Evolutionary conservation across 1,140 invertebrate genomes (phyloP), one percentile per base, ranked within the genome.

Genomic region (Drosophila virilis): DNA sequence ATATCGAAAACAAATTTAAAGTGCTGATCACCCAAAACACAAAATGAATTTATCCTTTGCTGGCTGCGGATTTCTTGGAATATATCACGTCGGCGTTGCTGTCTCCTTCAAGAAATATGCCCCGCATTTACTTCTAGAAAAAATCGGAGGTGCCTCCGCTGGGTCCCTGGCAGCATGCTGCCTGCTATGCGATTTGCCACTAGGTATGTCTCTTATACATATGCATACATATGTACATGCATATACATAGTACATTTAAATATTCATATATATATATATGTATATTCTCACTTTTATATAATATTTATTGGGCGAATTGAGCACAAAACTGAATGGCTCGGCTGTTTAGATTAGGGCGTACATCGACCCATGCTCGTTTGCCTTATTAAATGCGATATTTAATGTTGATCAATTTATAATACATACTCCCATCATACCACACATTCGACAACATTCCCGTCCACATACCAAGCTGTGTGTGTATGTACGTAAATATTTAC

Each of bases 41-140:
- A 82, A 70, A 42, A 92, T 97, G 96, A 98, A 98, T 96, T 94
- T 99, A 89, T 99, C 98, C 55, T 99, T 99, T 92, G 98, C 98
- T 91, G 98, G 98, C 64, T 99, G 98, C 94, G 98, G 98, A 66
- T 99, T 99, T 93, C 94, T 99, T 64, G 98, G 99, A 71, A 98
- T 99, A 91, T 99, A 99, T 93, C 98, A 99, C 93, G 97, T 99
- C 74, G 98, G 99, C 74, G 99, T 99, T 38, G 97, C 98, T 12
- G 97, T 97, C 64, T 99, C 98, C 93, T 96, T 99, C 80, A 96
- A 97, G 80, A 98, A 99, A 93, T 99, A 99, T 94, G 98, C 98
- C 4, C 98, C 98, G 9, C 97, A 99, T 93, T 94, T 99, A 64
- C 93, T 98, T 12, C 93, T 98, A 77, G 96, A 98, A 77, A 98